phyloP scores from a whole-genome alignment of 2,113 vertebrate genomes.

The Xenotilapia leptura region DNA sequence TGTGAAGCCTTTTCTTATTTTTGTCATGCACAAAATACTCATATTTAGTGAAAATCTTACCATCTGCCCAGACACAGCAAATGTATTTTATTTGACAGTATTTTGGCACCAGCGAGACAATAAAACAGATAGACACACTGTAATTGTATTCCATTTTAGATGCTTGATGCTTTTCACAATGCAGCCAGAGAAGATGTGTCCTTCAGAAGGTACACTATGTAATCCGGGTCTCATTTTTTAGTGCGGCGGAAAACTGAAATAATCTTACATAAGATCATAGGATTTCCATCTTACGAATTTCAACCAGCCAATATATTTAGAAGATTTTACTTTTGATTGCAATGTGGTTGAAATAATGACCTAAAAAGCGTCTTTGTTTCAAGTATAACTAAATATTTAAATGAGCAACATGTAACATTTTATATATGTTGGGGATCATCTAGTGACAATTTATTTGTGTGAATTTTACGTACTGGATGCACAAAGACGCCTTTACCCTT shows the following conservation, averaged over 20 bases:
- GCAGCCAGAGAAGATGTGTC: neutral
- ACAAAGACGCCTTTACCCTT: neutral
- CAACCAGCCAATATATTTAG: neutral
- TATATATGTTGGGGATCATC: neutral
- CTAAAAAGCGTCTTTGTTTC: accelerated
- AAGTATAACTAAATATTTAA: neutral
- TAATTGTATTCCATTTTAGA: neutral
- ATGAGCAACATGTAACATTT: neutral
- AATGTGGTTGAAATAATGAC: neutral
- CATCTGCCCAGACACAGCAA: neutral
- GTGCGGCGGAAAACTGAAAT: neutral
- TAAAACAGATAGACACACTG: neutral
- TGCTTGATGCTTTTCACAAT: neutral
- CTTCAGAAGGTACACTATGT: neutral
- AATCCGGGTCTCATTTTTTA: neutral
- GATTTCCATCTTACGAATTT: neutral
- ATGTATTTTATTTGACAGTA: neutral
- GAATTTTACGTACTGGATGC: neutral
- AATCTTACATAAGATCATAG: neutral
- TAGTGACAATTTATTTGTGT: neutral
- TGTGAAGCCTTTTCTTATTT: neutral
- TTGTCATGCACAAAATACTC: neutral
- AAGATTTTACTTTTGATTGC: neutral
- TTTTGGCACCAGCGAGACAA: neutral
- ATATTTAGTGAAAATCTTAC: neutral